A percentile compares a stretch with the other conserved stretches of the same genome.
These are phyloP conservation scores for Accipiter cooperii DNA, from an alignment of 2,113 vertebrate genomes.

Conservation along the genomic window DNA sequence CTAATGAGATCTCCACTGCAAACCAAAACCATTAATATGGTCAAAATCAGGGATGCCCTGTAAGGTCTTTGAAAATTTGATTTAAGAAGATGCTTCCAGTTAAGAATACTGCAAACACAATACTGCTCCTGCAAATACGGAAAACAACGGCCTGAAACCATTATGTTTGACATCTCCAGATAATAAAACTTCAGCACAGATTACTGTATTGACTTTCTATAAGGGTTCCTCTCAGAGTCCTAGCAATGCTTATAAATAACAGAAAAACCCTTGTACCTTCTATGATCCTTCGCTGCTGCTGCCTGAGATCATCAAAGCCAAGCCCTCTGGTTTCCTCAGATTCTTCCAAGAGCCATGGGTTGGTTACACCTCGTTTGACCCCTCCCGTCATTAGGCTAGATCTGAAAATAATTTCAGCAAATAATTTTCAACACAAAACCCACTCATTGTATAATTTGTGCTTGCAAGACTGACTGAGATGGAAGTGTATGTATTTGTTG, in stretches of 20 bases:
- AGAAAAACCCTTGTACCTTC: conserved; percentile 75
- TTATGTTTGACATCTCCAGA: not conserved
- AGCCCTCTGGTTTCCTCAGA: conserved; percentile 87
- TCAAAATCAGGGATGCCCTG: not conserved
- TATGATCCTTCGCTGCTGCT: conserved; percentile 89
- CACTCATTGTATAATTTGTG: not conserved
- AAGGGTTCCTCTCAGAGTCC: not conserved
- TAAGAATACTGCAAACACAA: not conserved
- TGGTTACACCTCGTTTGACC: conserved; percentile 56
- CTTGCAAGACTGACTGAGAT: not conserved
- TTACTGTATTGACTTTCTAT: accelerated
- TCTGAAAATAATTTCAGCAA: conserved; percentile 63
- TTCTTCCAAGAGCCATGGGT: conserved; percentile 92
- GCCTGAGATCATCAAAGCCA: conserved; percentile 83
- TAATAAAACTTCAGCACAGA: not conserved
- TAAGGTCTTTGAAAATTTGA: not conserved
- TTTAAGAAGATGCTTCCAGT: not conserved
- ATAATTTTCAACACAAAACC: not conserved
- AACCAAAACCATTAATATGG: accelerated
- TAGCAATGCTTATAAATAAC: accelerated
- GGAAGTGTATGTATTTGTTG: not conserved
- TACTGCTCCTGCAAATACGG: not conserved
- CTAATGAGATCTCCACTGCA: not conserved
- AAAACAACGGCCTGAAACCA: not conserved
- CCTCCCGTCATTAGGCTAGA: conserved; percentile 82